Evolutionary conservation across 2,113 vertebrate species (phyloP).

Genomic region (Delphinapterus leucas): DNA sequence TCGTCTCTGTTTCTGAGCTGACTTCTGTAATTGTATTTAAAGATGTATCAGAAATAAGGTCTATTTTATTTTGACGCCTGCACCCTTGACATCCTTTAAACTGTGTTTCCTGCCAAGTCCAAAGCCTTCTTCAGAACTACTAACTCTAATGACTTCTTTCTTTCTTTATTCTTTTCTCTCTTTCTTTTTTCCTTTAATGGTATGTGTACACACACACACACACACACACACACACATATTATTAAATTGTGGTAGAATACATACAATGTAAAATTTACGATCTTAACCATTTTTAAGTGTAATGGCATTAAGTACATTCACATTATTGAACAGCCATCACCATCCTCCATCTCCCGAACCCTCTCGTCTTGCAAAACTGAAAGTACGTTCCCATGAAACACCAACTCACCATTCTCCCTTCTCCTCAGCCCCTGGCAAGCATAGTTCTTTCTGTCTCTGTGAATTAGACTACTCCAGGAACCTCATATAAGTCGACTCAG

Average conservation of each 20-base stretch:
- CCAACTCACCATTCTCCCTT: neutral
- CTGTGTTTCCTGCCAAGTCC: neutral
- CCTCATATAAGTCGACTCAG: neutral
- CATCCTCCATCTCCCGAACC: neutral
- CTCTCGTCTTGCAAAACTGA: neutral
- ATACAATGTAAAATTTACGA: too few species aligned
- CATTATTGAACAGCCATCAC: too few species aligned
- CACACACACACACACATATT: neutral
- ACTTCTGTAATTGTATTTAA: neutral
- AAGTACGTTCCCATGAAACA: neutral
- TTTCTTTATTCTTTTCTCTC: neutral
- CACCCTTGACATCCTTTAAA: neutral
- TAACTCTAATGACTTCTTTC: neutral
- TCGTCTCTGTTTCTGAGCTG: neutral
- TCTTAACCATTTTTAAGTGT: neutral
- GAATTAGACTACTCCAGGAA: neutral
- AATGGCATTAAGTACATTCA: neutral
- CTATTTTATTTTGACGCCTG: neutral
- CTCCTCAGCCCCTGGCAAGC: neutral
- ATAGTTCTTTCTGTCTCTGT: neutral
- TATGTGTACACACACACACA: neutral
- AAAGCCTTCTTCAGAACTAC: neutral
- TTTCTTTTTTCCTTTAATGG: neutral
- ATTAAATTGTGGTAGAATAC: neutral
- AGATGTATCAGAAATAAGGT: constrained; percentile 19